Evolutionary conservation across 2,113 vertebrate species (phyloP), one percentile per base, ranked within the genome.

Genomic region (Pionites leucogaster): DNA sequence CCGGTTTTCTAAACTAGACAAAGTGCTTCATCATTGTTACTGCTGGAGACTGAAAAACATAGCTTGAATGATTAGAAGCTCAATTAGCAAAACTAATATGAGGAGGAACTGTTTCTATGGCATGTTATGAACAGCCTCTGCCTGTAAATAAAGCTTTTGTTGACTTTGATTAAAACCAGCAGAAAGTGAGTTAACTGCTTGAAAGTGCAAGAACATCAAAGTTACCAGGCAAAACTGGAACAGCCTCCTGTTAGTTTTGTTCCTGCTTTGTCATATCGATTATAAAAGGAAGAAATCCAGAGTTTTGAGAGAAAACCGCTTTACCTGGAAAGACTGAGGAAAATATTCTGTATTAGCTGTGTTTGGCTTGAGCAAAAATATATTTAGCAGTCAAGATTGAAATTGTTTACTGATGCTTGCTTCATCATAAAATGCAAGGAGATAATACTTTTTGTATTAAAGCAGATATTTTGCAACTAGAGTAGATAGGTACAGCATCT

Each of bases 241-340:
- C 20, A 70, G 14, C 28, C 24, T 46, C 37, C 12, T 80, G 9
- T 17, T 31, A 8, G 6, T 35, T 37, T 4, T 25, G 9, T n/a
- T 89, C 46, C 16, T 82, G 46, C 22, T 37, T 28, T 0, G 0
- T 16, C 52, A 2, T 28, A 14, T 33, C 0, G 10, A 17, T 70
- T 59, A 25, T 22, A 52, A 52, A 46, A 29, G 37, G 23, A 71
- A 28, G 17, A 59, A 78, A 60, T 13, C 10, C 22, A 35, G 57
- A 13, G 5, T 3, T 71, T 65, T 71, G 33, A 60, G 23, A 69
- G 3, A 35, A 77, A 65, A 27, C 5, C 9, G 10, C 24, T 72
- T 78, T 28, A 7, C n/a, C 8, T 35, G 7, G 37, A 31, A 82
- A 46, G 23, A 35, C 18, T n/a, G 47, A 64, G 42, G 57, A 59